phyloP scores from a whole-genome alignment of 2,113 vertebrate genomes.

The Ageneiosus marmoratus region DNA sequence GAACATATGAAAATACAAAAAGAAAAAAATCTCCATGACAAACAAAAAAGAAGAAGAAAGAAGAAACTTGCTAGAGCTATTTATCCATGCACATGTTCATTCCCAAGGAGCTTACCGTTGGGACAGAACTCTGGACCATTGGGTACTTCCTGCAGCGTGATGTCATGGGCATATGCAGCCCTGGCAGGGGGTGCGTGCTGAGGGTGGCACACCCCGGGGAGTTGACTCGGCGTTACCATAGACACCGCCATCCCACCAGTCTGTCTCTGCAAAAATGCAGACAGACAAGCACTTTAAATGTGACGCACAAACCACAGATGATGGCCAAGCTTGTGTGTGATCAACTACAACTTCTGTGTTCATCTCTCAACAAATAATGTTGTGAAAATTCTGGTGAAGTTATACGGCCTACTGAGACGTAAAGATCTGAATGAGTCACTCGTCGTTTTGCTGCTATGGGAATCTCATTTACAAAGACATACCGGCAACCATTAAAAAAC shows the following conservation, averaged over 20 bases:
- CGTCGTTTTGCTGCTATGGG: not conserved
- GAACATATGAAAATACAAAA: not conserved
- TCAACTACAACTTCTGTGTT: not conserved
- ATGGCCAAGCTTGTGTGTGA: too few species aligned
- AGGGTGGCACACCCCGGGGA: constrained; percentile 76
- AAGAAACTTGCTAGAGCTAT: not conserved
- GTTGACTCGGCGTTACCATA: constrained; percentile 74
- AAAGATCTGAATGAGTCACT: constrained; percentile 20
- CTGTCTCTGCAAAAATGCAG: constrained; percentile 73
- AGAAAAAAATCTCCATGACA: not conserved
- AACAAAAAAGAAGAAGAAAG: not conserved
- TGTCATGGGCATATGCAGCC: constrained; percentile 77
- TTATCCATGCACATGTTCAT: not conserved
- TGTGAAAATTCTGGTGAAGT: not conserved
- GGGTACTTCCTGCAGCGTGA: constrained; percentile 89
- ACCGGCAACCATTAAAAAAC: not conserved
- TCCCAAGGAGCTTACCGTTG: constrained; percentile 74
- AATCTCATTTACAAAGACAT: constrained; percentile 28
- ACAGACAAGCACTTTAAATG: constrained; percentile 21
- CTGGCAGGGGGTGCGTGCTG: constrained; percentile 76
- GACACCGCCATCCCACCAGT: constrained; percentile 62
- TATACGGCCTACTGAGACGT: not conserved
- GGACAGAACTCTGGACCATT: constrained; percentile 81
- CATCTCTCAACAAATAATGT: not conserved
- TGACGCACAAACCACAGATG: not conserved